A percentile compares a stretch with the other conserved stretches of the same genome.
Evolutionary conservation across 1,140 invertebrate genomes (phyloP).

Genomic region (Branchinecta lindahli): DNA sequence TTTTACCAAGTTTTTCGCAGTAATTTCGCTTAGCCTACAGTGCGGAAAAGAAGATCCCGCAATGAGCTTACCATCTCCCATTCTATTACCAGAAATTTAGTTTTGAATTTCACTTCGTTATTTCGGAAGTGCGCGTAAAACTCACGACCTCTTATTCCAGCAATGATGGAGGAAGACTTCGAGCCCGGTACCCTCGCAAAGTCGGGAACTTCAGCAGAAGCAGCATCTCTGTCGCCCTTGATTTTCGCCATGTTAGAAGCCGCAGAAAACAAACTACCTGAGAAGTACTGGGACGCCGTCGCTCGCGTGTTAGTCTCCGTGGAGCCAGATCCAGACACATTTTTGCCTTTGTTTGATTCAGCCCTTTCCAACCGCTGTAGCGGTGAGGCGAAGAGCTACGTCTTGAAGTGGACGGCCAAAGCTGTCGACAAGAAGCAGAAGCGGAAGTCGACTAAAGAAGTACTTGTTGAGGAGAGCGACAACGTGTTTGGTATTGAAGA

Average conservation of each 20-base stretch:
- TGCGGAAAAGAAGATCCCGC: no score
- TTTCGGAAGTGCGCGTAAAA: no score
- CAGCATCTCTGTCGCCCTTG: not conserved
- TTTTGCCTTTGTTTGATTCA: not conserved
- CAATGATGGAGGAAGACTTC: slow-evolving; percentile 3
- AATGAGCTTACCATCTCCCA: no score
- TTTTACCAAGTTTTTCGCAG: no score
- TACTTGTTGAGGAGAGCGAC: no score
- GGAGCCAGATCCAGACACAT: not conserved
- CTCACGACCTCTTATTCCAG: not conserved
- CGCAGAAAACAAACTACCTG: not conserved
- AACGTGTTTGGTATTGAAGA: no score
- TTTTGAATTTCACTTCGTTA: not conserved
- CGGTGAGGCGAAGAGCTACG: not conserved
- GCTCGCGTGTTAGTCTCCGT: not conserved
- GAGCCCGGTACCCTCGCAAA: not conserved
- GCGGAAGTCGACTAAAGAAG: no score
- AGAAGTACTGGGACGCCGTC: not conserved
- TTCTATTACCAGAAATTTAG: no score
- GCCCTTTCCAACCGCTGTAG: not conserved
- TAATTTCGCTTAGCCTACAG: no score
- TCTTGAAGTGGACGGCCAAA: not conserved
- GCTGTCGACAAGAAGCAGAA: no score
- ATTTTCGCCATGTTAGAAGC: not conserved
- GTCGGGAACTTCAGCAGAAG: not conserved